Conservation (phyloP, 2,113 vertebrate species). For the Geococcyx californianus region DNA sequence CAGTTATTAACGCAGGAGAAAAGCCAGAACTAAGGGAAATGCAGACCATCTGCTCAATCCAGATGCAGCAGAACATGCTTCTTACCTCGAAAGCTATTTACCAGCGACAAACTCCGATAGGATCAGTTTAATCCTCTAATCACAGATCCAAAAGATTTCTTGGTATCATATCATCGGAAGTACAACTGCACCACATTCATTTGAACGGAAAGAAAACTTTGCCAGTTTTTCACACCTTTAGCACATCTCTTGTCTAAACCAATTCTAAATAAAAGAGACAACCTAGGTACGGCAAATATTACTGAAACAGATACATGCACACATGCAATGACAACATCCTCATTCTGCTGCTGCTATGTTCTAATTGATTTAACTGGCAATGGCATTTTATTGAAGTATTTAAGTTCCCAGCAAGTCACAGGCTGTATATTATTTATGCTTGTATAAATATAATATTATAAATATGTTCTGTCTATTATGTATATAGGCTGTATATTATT, state of each 20-base stretch:
- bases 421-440: not conserved
- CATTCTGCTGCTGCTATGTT: not conserved
- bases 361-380: not conserved
- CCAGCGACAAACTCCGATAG: slow-evolving; percentile 8
- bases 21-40: slow-evolving; percentile 68
- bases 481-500: not conserved
- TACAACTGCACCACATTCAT: not conserved
- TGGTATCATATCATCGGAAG: not conserved
- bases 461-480: no score
- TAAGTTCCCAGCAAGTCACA: not conserved
- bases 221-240: not conserved
- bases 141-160: slow-evolving; percentile 3
- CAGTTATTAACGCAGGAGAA: slow-evolving; percentile 73
- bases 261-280: not conserved
- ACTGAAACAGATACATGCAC: not conserved
- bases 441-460: no score
- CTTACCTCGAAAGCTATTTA: slow-evolving; percentile 64
- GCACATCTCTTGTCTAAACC: not conserved
- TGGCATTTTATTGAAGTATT: not conserved
- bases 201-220: slow-evolving; percentile 17
- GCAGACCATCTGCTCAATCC: slow-evolving; percentile 74
- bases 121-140: slow-evolving; percentile 37
- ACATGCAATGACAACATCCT: not conserved
- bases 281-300: not conserved
- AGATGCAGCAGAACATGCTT: slow-evolving; percentile 75